A percentile compares a stretch with the other conserved stretches of the same genome.
phyloP scores from a whole-genome alignment of 2,113 vertebrate genomes.

The Tragelaphus strepsiceros region DNA sequence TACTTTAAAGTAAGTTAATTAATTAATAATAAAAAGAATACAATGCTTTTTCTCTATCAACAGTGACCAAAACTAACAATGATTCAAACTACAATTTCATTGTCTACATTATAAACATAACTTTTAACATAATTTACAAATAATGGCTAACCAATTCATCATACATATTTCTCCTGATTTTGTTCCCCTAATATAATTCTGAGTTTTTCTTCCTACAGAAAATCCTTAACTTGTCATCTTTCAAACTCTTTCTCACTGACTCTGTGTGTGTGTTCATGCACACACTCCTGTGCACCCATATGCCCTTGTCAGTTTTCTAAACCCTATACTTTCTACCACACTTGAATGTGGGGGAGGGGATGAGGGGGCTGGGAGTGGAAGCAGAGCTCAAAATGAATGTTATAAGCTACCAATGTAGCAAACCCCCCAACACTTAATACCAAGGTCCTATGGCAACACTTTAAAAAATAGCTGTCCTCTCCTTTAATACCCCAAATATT shows the following conservation, averaged over 20 bases:
- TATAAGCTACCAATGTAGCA: neutral
- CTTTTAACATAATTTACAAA: neutral
- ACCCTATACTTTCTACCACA: neutral
- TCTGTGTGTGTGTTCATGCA: neutral
- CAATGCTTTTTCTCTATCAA: neutral
- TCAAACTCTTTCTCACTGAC: neutral
- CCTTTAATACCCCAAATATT: neutral
- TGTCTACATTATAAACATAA: conserved; percentile 6
- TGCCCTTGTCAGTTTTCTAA: neutral
- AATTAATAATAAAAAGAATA: neutral
- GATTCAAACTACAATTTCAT: neutral
- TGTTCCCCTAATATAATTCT: neutral
- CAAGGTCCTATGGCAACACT: neutral
- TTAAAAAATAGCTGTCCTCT: neutral
- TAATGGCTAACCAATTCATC: neutral
- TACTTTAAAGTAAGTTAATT: neutral
- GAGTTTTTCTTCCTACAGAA: neutral
- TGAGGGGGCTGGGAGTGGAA: neutral
- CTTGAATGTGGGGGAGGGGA: neutral
- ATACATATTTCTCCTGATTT: neutral
- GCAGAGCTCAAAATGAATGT: neutral
- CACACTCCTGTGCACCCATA: neutral
- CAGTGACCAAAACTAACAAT: neutral
- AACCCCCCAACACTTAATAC: neutral
- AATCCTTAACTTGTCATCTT: neutral